phyloP scores from a whole-genome alignment of 2,888 invertebrate species.

The Sarcophaga caerulescens region DNA sequence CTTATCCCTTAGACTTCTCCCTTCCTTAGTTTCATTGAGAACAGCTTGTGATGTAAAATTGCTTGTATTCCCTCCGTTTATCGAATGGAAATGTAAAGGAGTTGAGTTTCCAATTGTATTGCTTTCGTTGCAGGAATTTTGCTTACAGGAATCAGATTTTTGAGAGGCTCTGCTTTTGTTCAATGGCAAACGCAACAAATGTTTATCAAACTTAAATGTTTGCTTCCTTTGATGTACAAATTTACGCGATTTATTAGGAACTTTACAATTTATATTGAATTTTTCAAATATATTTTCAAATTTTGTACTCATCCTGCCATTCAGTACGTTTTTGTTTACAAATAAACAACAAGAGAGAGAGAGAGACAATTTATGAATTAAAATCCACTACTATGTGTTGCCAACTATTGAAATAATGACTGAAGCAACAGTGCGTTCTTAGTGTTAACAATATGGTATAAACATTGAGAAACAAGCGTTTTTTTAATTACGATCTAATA shows the following conservation, averaged over 20 bases:
- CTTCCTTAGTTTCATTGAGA: too few species aligned
- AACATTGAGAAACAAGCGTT: too few species aligned
- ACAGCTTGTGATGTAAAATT: too few species aligned
- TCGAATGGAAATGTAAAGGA: too few species aligned
- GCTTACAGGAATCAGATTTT: too few species aligned
- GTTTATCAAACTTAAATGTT: background rate
- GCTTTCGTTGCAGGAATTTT: too few species aligned
- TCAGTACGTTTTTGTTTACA: background rate
- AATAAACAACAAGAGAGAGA: background rate
- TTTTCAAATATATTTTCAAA: slow-evolving; percentile 60
- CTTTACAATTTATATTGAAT: slow-evolving; percentile 40
- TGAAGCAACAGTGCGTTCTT: background rate
- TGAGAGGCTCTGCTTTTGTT: background rate
- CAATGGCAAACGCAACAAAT: background rate
- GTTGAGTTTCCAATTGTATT: too few species aligned
- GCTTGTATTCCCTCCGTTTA: too few species aligned
- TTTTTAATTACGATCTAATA: too few species aligned
- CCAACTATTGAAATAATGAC: background rate
- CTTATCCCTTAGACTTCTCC: too few species aligned
- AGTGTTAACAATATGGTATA: too few species aligned
- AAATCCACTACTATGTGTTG: background rate
- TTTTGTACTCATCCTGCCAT: slow-evolving; percentile 30
- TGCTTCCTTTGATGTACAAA: background rate
- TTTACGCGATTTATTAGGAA: slow-evolving; percentile 32
- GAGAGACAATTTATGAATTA: background rate